Base-by-base conservation (phyloP, 2,113 vertebrate genomes). In the Oxyruncus cristatus region DNA sequence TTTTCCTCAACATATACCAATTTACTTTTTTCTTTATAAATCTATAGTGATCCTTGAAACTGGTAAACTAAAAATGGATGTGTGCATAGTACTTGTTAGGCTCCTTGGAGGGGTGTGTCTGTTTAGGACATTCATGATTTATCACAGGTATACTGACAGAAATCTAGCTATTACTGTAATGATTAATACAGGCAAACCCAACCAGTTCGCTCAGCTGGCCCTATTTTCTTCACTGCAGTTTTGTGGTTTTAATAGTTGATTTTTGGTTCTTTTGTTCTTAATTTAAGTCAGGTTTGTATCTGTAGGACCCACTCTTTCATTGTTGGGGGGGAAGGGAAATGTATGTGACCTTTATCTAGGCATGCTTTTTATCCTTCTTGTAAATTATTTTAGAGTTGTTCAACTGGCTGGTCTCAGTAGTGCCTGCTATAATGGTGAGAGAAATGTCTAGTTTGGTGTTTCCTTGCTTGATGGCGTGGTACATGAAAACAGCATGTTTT, bases 361-460 rank as follows among this genome's bases (percentile, higher is more conserved):
- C 35, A 20, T 66, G 32, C 39, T 67, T 83, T 53, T 15, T 77
- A 26, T 58, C 7, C 23, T 63, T 30, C 12, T 58, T 44, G 35
- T 68, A 70, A 62, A n/a, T 66, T 46, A 28, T 88, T 80, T 17
- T 86, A 56, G 33, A 3, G 6, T 47, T 77, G 11, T 90, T 86
- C 10, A 41, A 0, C 0, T 1, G 68, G 12, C 8, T 56, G 15
- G 11, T 84, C 22, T 55, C 28, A 59, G 30, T 74, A 28, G 30
- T 74, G 39, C 42, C 67, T 83, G 14, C 15, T 67, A 6, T 88
- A 70, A 91, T 66, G 17, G 3, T 52, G 61, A 68, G 20, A 72
- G n/a, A 88, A 12, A 6, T 63, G 24, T 78, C 30, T 71, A 16
- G 18, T 59, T 83, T 85, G 47, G 20, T 52, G 21, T 88, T 91